Evolutionary conservation across 2,888 invertebrate species (phyloP).

Genomic region (Tuta absoluta): DNA sequence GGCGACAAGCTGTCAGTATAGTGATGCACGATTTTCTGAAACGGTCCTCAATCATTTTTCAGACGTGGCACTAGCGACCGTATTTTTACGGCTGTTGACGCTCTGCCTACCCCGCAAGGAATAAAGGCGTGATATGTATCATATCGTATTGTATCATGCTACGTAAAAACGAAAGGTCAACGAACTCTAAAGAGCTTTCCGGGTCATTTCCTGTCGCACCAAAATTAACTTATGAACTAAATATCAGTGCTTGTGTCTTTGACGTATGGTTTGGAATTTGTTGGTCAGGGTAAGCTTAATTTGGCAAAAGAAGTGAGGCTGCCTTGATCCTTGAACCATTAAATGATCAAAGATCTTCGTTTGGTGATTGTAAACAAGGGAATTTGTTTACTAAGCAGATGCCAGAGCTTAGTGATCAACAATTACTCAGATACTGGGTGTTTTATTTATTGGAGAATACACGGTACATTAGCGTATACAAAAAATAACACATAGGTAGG

Average conservation of each 20-base stretch:
- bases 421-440: not conserved
- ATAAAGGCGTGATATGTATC: too few species aligned
- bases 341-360: conserved; percentile 47
- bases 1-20: too few species aligned
- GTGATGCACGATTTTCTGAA: too few species aligned
- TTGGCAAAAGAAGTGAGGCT: conserved; percentile 39
- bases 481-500: too few species aligned
- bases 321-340: conserved; percentile 47
- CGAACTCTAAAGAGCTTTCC: conserved; percentile 41
- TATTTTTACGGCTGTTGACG: too few species aligned
- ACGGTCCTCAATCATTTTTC: too few species aligned
- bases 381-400: conserved; percentile 46
- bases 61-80: too few species aligned
- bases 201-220: conserved; percentile 36
- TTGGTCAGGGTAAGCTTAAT: conserved; percentile 27
- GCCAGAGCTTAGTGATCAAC: conserved; percentile 40
- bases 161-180: conserved; percentile 36
- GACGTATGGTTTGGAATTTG: conserved; percentile 32
- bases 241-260: conserved; percentile 25
- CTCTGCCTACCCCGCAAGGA: too few species aligned
- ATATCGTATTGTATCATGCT: too few species aligned
- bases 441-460: too few species aligned
- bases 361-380: conserved; percentile 34
- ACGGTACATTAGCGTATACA: too few species aligned
- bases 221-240: not conserved